These are phyloP conservation scores for Enhydra lutris DNA, from an alignment of 2,113 vertebrate genomes.

Conservation along the genomic window DNA sequence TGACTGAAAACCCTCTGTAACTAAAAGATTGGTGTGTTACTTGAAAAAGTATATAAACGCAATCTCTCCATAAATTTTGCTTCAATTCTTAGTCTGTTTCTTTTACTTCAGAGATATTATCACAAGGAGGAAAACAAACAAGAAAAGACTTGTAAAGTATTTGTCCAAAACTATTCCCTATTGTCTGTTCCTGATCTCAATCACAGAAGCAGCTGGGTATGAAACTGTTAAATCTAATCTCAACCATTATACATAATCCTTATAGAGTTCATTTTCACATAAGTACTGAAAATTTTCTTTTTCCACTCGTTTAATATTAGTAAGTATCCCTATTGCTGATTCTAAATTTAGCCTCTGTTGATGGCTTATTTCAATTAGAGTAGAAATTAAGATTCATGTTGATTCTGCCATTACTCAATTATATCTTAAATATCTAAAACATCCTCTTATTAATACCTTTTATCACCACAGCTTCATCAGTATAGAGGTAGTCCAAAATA, in stretches of 20 bases:
- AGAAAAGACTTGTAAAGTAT: neutral
- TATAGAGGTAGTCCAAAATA: conserved; percentile 96
- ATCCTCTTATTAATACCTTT: conserved; percentile 86
- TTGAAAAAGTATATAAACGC: neutral
- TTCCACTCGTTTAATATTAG: neutral
- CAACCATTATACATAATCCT: neutral
- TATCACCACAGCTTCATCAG: conserved; percentile 90
- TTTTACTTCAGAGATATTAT: neutral
- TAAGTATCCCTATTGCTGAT: neutral
- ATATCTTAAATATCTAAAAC: neutral
- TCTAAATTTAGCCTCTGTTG: neutral
- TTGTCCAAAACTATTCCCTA: neutral
- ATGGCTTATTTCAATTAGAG: neutral
- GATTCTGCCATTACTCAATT: neutral
- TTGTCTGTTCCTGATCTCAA: neutral
- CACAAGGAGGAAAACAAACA: neutral
- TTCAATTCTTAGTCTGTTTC: neutral
- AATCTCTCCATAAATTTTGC: neutral
- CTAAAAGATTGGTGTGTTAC: neutral
- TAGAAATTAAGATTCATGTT: neutral
- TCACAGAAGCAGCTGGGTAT: neutral
- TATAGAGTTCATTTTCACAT: neutral
- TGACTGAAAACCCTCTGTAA: neutral
- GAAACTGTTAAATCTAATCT: neutral
- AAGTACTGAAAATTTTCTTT: conserved; percentile 11